A percentile compares a stretch with the other conserved stretches of the same genome.
Conservation (phyloP, 2,888 invertebrate species). For the Drosophila paramelanica region DNA sequence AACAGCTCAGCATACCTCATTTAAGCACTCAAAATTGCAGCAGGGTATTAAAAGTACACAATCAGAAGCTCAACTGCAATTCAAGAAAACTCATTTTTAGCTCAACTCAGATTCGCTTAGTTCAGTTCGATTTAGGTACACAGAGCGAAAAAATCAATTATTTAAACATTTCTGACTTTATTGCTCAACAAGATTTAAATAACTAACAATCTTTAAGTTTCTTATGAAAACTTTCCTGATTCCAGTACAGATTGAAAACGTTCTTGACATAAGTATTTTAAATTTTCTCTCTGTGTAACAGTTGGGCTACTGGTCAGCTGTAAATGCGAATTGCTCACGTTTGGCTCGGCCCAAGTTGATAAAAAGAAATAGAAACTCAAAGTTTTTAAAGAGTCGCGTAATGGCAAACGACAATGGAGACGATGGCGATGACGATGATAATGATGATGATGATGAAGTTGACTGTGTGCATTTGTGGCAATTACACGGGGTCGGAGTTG, state of each 20-base stretch:
- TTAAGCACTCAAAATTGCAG: not conserved
- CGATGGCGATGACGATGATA: conserved; percentile 32
- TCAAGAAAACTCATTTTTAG: conserved; percentile 27
- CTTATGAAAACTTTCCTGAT: too few species aligned
- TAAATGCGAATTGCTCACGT: conserved; percentile 51
- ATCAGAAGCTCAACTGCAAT: conserved; percentile 4
- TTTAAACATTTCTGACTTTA: not conserved
- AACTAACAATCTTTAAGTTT: too few species aligned
- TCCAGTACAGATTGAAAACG: too few species aligned
- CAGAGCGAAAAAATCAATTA: not conserved
- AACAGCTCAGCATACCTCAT: not conserved
- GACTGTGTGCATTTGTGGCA: conserved; percentile 68
- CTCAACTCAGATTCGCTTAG: conserved; percentile 32
- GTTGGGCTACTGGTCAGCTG: conserved; percentile 35
- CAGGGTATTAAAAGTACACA: conserved; percentile 15
- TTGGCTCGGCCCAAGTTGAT: conserved; percentile 21
- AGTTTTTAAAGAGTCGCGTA: conserved; percentile 34
- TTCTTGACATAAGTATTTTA: too few species aligned
- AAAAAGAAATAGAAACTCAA: conserved; percentile 46
- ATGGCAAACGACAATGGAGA: conserved; percentile 53
- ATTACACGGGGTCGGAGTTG: conserved; percentile 58
- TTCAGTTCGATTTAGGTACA: conserved; percentile 1
- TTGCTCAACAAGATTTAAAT: not conserved
- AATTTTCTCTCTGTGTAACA: not conserved
- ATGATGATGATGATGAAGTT: conserved; percentile 27